Base-by-base conservation (phyloP, 2,113 vertebrate genomes). In the Gambusia affinis region DNA sequence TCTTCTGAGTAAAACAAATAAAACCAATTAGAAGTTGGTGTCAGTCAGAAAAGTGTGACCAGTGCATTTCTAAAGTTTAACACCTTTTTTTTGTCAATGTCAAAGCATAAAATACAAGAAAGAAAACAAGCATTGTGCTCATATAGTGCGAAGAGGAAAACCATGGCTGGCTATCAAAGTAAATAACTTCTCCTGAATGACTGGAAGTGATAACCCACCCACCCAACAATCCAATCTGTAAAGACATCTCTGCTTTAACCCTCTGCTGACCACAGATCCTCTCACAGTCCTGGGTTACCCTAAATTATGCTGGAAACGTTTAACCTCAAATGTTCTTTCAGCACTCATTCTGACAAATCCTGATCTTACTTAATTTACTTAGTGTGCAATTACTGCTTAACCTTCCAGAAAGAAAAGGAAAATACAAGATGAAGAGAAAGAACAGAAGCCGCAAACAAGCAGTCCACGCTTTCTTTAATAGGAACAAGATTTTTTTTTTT, bases 161-260 rank as follows among this genome's bases (percentile, higher is more conserved):
- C 57, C 33, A 39, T 44, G 60, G 28, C 29, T 5, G 57, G 19
- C 37, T 61, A 24, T 60, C 19, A 67, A 66, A 71, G 54, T 44
- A 80, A 77, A 76, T 15, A 4, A 93, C 94, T 94, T 83, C 94
- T 92, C 92, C 94, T 93, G 94, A 95, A 95, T 96, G 95, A 95
- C 95, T 95, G 95, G 96, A 42, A 42, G 15, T 42, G 4, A 42
- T 42, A 42, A 42, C 39, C 97, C 96, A 97, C 96, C 96, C 95
- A 94, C 96, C 94, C 90, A 95, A 95, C 95, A 97, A 97, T 96
- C 94, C 92, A 95, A 96, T 97, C 96, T 96, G 94, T 93, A 94
- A 94, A 95, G 92, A 95, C 94, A 95, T 96, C 96, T 95, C 94
- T 83, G 90, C 94, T 94, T 96, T 96, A 96, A 96, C 95, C 94